Conservation (phyloP, 1,140 invertebrate species). For the Brachionus plicatilis region DNA sequence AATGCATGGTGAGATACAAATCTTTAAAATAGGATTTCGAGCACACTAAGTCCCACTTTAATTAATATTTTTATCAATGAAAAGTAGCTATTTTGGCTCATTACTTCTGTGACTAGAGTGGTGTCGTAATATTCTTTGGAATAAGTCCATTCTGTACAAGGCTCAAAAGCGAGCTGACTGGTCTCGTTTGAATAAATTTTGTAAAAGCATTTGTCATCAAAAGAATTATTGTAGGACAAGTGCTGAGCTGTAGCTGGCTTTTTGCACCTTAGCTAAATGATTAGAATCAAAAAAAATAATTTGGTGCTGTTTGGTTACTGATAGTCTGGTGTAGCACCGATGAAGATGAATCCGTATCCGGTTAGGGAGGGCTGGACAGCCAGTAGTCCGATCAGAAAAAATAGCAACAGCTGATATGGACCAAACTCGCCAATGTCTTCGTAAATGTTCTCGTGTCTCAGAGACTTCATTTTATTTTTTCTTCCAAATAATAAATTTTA, state of each 20-base stretch:
- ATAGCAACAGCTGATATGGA: constrained; percentile 6
- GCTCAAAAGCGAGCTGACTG: background rate
- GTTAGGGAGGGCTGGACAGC: background rate
- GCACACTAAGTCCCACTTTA: constrained; percentile 35
- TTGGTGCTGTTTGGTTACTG: background rate
- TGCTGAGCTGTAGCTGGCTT: background rate
- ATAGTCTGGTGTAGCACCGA: background rate
- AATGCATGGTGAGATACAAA: constrained; percentile 10
- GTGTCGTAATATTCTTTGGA: constrained; percentile 10
- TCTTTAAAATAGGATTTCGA: background rate
- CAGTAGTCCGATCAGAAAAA: background rate
- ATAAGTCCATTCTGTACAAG: background rate
- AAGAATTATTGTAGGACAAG: background rate
- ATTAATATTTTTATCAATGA: background rate
- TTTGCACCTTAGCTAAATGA: background rate
- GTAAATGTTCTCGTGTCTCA: background rate
- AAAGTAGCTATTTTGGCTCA: background rate
- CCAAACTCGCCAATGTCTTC: constrained; percentile 5
- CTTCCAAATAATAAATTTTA: background rate
- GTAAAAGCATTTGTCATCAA: background rate
- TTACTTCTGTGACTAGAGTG: constrained; percentile 19
- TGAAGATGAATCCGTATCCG: background rate
- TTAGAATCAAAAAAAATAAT: background rate
- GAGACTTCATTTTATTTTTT: background rate
- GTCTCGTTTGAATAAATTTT: background rate